Evolutionary conservation across 1,140 invertebrate genomes (phyloP).

Genomic region (Conus betulinus): DNA sequence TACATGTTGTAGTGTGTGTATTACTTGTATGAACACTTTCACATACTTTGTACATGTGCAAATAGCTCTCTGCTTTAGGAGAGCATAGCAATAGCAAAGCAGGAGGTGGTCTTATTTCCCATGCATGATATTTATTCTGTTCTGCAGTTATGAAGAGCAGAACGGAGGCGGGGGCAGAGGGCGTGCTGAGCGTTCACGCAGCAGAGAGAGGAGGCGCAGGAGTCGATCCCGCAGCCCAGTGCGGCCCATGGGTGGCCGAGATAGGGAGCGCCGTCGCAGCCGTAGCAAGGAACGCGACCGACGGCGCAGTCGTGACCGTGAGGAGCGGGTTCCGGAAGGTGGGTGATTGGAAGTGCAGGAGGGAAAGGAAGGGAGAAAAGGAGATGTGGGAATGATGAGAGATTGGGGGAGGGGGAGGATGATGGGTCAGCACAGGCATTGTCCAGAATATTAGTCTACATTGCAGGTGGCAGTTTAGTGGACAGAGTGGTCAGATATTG

Average conservation of each 20-base stretch:
- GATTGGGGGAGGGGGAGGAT: background rate
- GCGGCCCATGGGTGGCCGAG: slow-evolving; percentile 69
- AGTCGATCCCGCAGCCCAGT: slow-evolving; percentile 63
- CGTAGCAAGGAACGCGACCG: slow-evolving; percentile 65
- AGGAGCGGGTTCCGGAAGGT: slow-evolving; percentile 63
- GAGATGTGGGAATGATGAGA: background rate
- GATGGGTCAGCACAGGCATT: too few species aligned
- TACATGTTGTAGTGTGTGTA: too few species aligned
- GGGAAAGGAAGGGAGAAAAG: slow-evolving; percentile 17
- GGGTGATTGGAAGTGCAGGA: background rate
- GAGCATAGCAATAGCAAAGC: too few species aligned
- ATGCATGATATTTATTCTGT: background rate
- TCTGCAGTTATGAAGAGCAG: slow-evolving; percentile 63
- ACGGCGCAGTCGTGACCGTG: slow-evolving; percentile 59
- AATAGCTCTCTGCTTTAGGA: too few species aligned
- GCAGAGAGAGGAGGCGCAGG: slow-evolving; percentile 60
- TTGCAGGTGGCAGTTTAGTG: too few species aligned
- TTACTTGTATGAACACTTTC: too few species aligned
- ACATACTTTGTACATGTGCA: too few species aligned
- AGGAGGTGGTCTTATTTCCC: too few species aligned
- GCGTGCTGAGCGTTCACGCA: slow-evolving; percentile 66
- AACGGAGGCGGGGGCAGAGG: slow-evolving; percentile 53
- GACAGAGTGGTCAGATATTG: too few species aligned
- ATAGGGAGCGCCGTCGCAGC: slow-evolving; percentile 66
- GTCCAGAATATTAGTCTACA: too few species aligned